Percentiles rank a stretch among this genome's conserved stretches.
These are phyloP conservation scores for Aphelinus atriplicis DNA, from an alignment of 1,140 invertebrate genomes.

Conservation along the genomic window DNA sequence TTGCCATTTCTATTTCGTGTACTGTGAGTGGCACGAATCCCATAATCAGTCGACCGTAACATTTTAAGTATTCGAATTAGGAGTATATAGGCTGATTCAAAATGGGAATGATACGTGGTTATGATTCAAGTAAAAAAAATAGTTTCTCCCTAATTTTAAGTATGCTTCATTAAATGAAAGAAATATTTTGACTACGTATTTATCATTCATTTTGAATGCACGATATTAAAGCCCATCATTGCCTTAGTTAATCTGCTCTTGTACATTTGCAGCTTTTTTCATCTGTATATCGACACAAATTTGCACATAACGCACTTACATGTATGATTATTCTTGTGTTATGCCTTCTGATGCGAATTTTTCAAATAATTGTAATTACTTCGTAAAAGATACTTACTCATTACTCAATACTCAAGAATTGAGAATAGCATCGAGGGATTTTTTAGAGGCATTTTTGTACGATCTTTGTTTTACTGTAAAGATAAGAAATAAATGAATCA, in stretches of 20 bases:
- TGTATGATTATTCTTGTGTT: slow-evolving; percentile 7
- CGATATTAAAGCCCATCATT: slow-evolving; percentile 7
- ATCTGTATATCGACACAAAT: not conserved
- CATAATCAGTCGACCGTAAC: no score
- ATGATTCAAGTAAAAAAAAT: slow-evolving; percentile 24
- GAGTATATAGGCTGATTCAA: not conserved
- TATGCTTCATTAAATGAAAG: slow-evolving; percentile 2
- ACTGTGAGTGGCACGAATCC: no score
- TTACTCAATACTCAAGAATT: slow-evolving; percentile 29
- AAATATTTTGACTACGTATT: not conserved
- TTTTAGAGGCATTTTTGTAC: slow-evolving; percentile 37
- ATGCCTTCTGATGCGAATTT: slow-evolving; percentile 11
- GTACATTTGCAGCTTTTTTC: slow-evolving; percentile 26
- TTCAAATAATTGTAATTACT: slow-evolving; percentile 18
- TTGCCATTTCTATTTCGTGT: no score
- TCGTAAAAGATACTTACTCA: slow-evolving; percentile 12
- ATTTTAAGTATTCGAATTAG: no score
- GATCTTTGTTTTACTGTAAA: slow-evolving; percentile 19
- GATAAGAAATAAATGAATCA: slow-evolving; percentile 5
- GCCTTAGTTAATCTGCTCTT: slow-evolving; percentile 20
- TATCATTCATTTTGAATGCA: slow-evolving; percentile 13
- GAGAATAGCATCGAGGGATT: slow-evolving; percentile 33
- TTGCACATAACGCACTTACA: slow-evolving; percentile 5
- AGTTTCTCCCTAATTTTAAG: slow-evolving; percentile 20
- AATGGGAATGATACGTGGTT: not conserved